Evolutionary conservation across 2,888 invertebrate species (phyloP).

Genomic region (Lissocephala sabroskyi): DNA sequence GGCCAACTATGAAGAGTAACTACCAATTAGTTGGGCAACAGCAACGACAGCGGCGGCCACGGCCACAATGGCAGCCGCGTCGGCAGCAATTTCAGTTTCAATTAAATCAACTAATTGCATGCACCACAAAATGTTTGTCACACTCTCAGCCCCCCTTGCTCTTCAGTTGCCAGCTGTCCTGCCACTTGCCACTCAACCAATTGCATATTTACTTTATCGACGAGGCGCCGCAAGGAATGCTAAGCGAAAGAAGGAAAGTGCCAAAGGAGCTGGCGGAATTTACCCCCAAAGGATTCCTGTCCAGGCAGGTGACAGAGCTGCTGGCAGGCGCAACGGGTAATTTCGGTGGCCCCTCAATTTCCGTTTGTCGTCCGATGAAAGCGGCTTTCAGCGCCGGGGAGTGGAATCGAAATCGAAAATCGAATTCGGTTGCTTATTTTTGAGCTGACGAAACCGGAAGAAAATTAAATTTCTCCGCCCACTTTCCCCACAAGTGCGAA

Average conservation of each 20-base stretch:
- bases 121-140: conserved; percentile 29
- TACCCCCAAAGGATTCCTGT: not conserved
- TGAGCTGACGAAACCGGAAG: no score
- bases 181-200: not conserved
- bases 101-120: conserved; percentile 61
- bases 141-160: not conserved
- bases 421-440: no score
- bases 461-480: no score
- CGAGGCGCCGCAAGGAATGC: no score
- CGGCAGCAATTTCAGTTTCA: conserved; percentile 51
- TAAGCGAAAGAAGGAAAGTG: no score
- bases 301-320: not conserved
- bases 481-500: no score
- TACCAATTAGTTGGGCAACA: conserved; percentile 60
- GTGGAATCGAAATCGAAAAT: not conserved
- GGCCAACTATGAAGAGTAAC: conserved; percentile 31
- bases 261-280: not conserved
- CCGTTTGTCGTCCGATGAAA: not conserved
- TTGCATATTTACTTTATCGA: no score
- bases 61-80: no score
- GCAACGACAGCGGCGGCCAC: no score
- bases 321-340: no score
- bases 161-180: not conserved
- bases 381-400: not conserved
- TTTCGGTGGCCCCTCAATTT: no score